Evolutionary conservation across 2,113 vertebrate genomes (phyloP).

Genomic region (Trematocara zebra): DNA sequence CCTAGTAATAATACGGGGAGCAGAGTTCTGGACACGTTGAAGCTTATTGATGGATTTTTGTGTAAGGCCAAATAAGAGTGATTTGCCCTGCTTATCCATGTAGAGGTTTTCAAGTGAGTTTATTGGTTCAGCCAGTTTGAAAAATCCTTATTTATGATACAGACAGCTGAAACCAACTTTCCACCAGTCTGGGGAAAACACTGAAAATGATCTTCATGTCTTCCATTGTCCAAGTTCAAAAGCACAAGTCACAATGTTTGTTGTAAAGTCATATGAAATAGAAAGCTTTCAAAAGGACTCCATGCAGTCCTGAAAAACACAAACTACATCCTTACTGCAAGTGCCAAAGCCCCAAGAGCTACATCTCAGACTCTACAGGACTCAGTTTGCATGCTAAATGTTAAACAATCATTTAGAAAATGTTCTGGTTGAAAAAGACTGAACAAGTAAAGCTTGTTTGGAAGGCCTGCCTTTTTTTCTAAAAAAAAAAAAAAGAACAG

Average conservation of each 20-base stretch:
- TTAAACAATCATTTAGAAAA: not conserved
- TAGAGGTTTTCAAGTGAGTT: not conserved
- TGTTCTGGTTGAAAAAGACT: not conserved
- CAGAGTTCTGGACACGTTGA: not conserved
- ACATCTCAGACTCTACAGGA: not conserved
- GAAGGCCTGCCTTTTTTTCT: not conserved
- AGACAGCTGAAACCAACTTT: not conserved
- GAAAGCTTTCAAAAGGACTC: not conserved
- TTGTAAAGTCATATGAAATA: not conserved
- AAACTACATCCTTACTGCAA: not conserved
- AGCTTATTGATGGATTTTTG: not conserved
- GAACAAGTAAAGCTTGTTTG: not conserved
- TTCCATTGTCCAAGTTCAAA: not conserved
- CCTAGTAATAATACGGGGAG: not conserved
- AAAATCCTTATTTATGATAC: not conserved
- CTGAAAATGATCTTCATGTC: not conserved
- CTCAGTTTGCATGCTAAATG: not conserved
- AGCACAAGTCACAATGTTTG: not conserved
- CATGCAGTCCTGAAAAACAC: not conserved
- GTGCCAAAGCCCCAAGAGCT: not conserved
- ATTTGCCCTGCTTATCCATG: not conserved
- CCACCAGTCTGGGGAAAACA: not conserved
- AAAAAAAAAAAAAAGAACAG: accelerated
- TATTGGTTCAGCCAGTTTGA: not conserved
- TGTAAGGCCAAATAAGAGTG: not conserved